Base-by-base conservation (phyloP, 1,140 invertebrate genomes). In the Wiebesia pumilae region DNA sequence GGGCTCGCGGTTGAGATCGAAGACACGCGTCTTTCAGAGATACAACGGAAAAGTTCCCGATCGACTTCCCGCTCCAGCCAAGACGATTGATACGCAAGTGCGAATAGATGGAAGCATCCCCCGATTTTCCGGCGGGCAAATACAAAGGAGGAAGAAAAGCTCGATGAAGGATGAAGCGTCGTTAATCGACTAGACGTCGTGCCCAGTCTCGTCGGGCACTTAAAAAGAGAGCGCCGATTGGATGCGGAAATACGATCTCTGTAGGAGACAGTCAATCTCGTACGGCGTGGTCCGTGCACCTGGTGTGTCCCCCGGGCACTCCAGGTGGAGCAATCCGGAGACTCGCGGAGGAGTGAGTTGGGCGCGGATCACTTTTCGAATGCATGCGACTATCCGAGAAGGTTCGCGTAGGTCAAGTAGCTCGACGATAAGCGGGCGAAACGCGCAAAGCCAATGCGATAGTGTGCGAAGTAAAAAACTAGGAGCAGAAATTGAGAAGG, bases 201-300 rank as follows among this genome's bases (percentile, higher is more conserved):
- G 58, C 58, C 24, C 58, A 27, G 58, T 27, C 4, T 27, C 24
- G 24, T 3, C 58, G 24, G 58, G 3, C 21, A 62, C 58, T 62
- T 62, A 27, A 27, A 62, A 62, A 4, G 58, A 62, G 21, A 62
- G 14, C 24, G 4, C 24, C 14, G 58, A 62, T 62, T 62, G 58
- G 24, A 62, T 62, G 3, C 24, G 58, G 27, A 62, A 62, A 62
- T 3, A 6, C 58, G 14, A 4, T 12, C 69, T 30, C 71, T 75
- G 71, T 10, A n/a, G 71, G 71, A 75, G 71, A 75, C 71, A 75
- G 71, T 75, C 71, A n/a, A 43, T 75, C 38, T 27, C 21, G n/a
- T n/a, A 24, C 38, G 9, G 71, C 38, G 38, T 38, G n/a, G 43
- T 38, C 10, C 38, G 71, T 24, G 38, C 71, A 75, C 71, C 71